A percentile compares a stretch with the other conserved stretches of the same genome.
Evolutionary conservation across 2,797 vertebrate species (phyloP).

Genomic region (Clarias laeviceps): DNA sequence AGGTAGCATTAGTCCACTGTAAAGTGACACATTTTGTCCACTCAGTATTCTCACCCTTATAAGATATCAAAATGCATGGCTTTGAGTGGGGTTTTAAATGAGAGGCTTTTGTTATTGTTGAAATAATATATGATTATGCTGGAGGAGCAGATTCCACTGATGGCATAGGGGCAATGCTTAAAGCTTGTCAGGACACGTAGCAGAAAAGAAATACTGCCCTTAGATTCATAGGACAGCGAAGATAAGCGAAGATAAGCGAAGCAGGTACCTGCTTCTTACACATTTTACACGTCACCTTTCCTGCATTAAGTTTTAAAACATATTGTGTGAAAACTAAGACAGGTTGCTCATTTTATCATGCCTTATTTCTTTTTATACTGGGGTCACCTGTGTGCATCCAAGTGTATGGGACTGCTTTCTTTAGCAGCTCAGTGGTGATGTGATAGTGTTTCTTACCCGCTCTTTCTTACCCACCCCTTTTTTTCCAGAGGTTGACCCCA

Average conservation of each 20-base stretch:
- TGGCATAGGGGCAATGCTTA: slow-evolving; percentile 65
- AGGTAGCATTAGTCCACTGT: neutral
- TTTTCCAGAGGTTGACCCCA: slow-evolving; percentile 58
- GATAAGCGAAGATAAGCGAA: slow-evolving; percentile 5
- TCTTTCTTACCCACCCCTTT: too few relatives aligned
- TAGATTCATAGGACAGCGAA: slow-evolving; percentile 29
- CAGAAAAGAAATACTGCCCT: slow-evolving; percentile 60
- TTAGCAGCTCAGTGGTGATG: neutral
- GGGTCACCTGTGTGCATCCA: neutral
- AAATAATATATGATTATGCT: slow-evolving; percentile 79
- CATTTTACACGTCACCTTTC: neutral
- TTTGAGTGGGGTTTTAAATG: slow-evolving; percentile 16
- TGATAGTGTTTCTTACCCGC: neutral
- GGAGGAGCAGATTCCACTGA: slow-evolving; percentile 68
- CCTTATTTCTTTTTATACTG: neutral
- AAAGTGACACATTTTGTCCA: neutral
- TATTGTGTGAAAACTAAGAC: neutral
- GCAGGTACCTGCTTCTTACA: slow-evolving; percentile 7
- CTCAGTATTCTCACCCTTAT: neutral
- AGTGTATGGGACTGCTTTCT: neutral
- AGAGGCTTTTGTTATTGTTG: slow-evolving; percentile 70
- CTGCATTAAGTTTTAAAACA: neutral
- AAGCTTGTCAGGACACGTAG: slow-evolving; percentile 71
- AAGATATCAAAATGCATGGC: neutral
- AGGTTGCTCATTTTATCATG: neutral